Percentiles rank a stretch among this genome's conserved stretches.
phyloP scores from a whole-genome alignment of 1,140 invertebrate species.

The Monomorium pharaonis region DNA sequence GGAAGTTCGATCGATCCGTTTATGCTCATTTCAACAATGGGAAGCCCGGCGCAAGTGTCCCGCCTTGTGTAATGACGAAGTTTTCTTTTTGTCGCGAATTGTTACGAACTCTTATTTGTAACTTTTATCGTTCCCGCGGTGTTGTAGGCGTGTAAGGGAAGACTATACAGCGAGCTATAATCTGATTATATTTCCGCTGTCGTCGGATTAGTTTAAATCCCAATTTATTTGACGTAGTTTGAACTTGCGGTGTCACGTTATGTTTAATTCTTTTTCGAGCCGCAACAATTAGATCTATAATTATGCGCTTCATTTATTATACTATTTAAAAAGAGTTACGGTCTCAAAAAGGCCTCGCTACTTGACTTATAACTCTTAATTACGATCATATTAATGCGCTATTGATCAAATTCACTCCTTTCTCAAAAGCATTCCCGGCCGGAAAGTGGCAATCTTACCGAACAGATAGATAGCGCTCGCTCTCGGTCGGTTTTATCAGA shows the following conservation, averaged over 20 bases:
- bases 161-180: not conserved
- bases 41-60: not conserved
- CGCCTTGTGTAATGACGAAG: not conserved
- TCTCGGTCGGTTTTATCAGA: not conserved
- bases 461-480: not conserved
- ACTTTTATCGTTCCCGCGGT: not conserved
- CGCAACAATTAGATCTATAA: not conserved
- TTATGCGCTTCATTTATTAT: not conserved
- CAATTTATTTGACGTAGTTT: not conserved
- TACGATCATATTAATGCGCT: not conserved
- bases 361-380: slow-evolving; percentile 26
- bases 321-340: not conserved
- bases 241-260: not conserved
- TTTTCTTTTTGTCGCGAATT: slow-evolving; percentile 7
- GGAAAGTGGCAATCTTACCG: slow-evolving; percentile 1
- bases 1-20: not conserved
- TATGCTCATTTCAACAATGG: slow-evolving; percentile 17
- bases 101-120: slow-evolving; percentile 27
- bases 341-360: not conserved
- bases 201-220: not conserved
- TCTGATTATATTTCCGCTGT: slow-evolving; percentile 10
- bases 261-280: not conserved
- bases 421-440: not conserved
- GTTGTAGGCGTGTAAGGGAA: not conserved
- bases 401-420: slow-evolving; percentile 23